Evolutionary conservation across 2,888 invertebrate species (phyloP).

Genomic region (Phoenoteleia sp.): DNA sequence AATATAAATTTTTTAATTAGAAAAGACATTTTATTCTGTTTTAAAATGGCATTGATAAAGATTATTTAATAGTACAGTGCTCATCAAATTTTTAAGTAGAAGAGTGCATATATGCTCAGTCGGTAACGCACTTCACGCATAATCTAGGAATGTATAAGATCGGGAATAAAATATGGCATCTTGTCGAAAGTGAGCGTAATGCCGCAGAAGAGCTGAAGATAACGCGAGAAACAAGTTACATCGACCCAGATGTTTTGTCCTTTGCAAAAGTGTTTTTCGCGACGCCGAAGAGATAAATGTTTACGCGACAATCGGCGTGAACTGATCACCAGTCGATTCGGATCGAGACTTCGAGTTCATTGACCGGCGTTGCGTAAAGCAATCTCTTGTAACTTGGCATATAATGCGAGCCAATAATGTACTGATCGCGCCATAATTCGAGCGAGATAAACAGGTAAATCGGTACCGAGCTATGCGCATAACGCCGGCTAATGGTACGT

Average conservation of each 20-base stretch:
- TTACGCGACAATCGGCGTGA: constrained; percentile 53
- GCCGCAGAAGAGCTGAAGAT: constrained; percentile 10
- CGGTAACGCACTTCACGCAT: background rate
- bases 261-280: constrained; percentile 13
- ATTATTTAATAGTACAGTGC: too few relatives aligned
- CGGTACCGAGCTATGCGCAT: constrained; percentile 51
- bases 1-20: too few relatives aligned
- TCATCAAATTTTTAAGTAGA: too few relatives aligned
- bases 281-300: constrained; percentile 36
- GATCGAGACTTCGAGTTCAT: constrained; percentile 70
- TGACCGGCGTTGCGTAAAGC: constrained; percentile 72
- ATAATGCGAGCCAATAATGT: constrained; percentile 66
- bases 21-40: too few relatives aligned
- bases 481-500: constrained; percentile 70
- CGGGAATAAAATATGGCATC: background rate
- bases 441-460: constrained; percentile 70
- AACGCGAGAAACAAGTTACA: background rate
- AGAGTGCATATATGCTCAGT: too few relatives aligned
- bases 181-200: constrained; percentile 17
- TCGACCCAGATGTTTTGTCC: constrained; percentile 30
- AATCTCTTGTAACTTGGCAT: constrained; percentile 66
- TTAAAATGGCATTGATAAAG: too few relatives aligned
- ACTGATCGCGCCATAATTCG: constrained; percentile 70
- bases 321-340: constrained; percentile 40
- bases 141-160: background rate